Base-by-base conservation (phyloP, 1,140 invertebrate genomes). In the Sesamia nonagrioides region DNA sequence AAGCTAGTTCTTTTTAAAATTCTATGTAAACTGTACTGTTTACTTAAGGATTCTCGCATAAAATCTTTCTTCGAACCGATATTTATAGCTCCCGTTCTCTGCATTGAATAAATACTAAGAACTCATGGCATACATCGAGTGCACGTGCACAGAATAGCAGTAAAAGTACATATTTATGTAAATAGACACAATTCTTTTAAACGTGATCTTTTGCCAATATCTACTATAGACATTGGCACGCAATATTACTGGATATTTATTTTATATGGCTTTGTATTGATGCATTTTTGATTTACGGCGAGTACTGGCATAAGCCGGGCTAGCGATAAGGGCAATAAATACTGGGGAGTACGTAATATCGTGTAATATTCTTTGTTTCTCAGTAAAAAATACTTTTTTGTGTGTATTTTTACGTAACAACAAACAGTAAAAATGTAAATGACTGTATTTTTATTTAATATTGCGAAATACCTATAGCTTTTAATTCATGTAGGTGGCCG, bases 121-220 rank as follows among this genome's bases (percentile, higher is more conserved):
- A 37, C 13, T 15, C 6, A 1, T 17, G 6, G 0, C 58, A 37
- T 37, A 61, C 37, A 61, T 61, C 58, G 13, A 13, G 6, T 33
- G 58, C 35, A 61, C 58, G 58, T 61, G 58, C 58, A 37, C 27
- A 2, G 7, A 27, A 27, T 15, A 1, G 11, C 33, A 61, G 6
- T 37, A 37, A 35, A 61, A 61, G 5, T 37, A 27, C 45, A 48
- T 61, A 61, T 61, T 61, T 61, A 61, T 61, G 33, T 35, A 61
- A 61, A 61, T 61, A 37, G 37, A 61, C 15, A 61, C 37, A 35
- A 61, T 35, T 33, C 15, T 1, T 35, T n/a, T 27, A 33, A 13
- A 60, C 11, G 56, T 33, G 27, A 6, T 35, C 13, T 35, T 35
- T 60, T 60, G 27, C 35, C 60, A 63, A 63, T 42, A 8, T 15